Evolutionary conservation across 2,113 vertebrate species (phyloP).

Genomic region (Gymnorhina tibicen): DNA sequence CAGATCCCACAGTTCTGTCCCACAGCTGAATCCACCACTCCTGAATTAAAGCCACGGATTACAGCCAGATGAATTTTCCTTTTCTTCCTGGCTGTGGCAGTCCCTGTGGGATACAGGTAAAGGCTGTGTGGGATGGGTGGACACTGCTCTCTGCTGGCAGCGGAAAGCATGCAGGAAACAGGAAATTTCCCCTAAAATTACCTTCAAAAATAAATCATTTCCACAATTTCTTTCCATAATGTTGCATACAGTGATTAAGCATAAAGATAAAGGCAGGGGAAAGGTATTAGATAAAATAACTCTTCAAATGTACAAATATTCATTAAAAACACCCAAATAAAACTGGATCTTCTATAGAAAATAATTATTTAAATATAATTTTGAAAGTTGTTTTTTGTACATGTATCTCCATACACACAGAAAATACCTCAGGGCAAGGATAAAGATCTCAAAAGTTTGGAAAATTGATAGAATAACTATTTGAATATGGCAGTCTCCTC

Average conservation of each 20-base stretch:
- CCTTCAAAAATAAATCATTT: background rate
- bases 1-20: background rate
- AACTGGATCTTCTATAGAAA: background rate
- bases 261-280: background rate
- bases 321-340: background rate
- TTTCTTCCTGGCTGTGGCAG: background rate
- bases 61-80: background rate
- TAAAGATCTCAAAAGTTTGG: background rate
- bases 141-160: slow-evolving; percentile 67
- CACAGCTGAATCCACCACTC: background rate
- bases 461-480: background rate
- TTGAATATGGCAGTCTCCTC: background rate
- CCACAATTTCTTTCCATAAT: background rate
- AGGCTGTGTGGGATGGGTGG: background rate
- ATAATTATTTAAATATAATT: background rate
- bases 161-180: background rate
- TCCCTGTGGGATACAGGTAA: background rate
- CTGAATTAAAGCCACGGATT: background rate
- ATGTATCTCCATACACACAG: background rate
- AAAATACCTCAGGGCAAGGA: background rate
- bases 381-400: background rate
- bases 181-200: background rate
- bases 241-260: background rate
- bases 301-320: background rate
- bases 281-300: background rate